Percentiles rank a stretch among this genome's conserved stretches.
Conservation (phyloP, 2,113 vertebrate genomes). For the Heteronetta atricapilla region DNA sequence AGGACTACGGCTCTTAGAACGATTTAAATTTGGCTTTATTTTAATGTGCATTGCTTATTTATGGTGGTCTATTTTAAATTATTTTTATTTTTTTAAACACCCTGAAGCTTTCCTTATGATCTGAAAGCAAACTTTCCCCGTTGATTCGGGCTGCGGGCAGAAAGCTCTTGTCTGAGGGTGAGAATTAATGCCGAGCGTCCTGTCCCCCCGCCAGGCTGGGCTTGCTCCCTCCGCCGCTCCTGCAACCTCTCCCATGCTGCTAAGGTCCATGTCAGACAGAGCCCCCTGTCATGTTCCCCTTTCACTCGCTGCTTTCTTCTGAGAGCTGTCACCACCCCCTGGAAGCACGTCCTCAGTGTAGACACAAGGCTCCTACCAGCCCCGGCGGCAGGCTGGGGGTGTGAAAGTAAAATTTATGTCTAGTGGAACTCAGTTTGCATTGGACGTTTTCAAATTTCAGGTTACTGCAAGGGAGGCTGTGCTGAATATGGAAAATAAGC, state of each 20-base stretch:
- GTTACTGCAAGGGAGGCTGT: not conserved
- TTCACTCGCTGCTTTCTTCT: constrained; percentile 79
- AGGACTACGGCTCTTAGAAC: not conserved
- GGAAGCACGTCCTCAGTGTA: constrained; percentile 75
- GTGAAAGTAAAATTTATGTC: constrained; percentile 51
- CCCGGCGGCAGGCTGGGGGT: constrained; percentile 72
- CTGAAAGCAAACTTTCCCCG: constrained; percentile 24
- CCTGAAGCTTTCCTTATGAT: not conserved
- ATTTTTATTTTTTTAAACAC: not conserved
- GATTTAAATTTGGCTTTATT: not conserved
- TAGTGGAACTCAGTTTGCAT: not conserved
- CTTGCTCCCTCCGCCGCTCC: constrained; percentile 45
- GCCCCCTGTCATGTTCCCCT: constrained; percentile 81
- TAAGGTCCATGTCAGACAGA: constrained; percentile 89
- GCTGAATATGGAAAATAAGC: not conserved
- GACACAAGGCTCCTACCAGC: constrained; percentile 78
- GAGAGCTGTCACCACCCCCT: constrained; percentile 83
- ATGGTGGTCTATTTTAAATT: not conserved
- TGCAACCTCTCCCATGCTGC: constrained; percentile 77
- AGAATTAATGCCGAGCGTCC: constrained; percentile 58
- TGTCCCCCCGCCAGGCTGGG: constrained; percentile 27
- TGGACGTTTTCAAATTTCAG: not conserved
- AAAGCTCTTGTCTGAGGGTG: constrained; percentile 33
- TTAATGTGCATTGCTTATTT: not conserved
- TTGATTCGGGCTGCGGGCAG: not conserved